Evolutionary conservation across 2,888 invertebrate species (phyloP).

Genomic region (Mayetiola destructor): DNA sequence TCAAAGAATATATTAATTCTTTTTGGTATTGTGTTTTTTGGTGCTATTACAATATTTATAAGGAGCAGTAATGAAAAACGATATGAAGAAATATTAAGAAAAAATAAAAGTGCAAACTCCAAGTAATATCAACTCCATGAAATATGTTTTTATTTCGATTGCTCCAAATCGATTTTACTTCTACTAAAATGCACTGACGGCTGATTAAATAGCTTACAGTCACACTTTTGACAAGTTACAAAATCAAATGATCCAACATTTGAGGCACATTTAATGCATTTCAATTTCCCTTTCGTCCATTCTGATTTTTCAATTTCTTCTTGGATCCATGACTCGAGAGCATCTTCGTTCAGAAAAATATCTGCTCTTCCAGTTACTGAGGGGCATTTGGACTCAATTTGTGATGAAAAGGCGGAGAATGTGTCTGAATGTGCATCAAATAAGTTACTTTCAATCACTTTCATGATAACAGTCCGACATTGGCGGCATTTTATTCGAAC

Average conservation of each 20-base stretch:
- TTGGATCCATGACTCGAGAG: constrained; percentile 43
- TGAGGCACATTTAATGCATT: constrained; percentile 45
- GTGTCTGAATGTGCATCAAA: constrained; percentile 24
- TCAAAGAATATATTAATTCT: too few species aligned
- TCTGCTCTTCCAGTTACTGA: constrained; percentile 19
- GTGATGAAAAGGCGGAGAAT: constrained; percentile 28
- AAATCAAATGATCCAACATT: constrained; percentile 54
- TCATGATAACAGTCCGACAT: constrained; percentile 35
- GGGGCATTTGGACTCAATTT: constrained; percentile 30
- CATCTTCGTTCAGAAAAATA: constrained; percentile 42
- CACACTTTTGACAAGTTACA: constrained; percentile 47
- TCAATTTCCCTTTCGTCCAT: constrained; percentile 53
- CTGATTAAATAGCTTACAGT: constrained; percentile 40
- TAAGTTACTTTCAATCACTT: constrained; percentile 23
- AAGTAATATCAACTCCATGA: too few species aligned
- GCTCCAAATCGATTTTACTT: constrained; percentile 44
- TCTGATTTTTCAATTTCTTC: constrained; percentile 39
- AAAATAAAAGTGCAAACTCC: too few species aligned
- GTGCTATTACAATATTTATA: too few species aligned
- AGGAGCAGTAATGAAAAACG: too few species aligned
- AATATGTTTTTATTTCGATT: background rate
- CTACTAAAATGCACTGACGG: constrained; percentile 47
- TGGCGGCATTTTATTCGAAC: constrained; percentile 35
- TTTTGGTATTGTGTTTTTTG: too few species aligned
- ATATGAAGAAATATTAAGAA: too few species aligned